These are phyloP conservation scores for Eidolon helvum DNA, from an alignment of 2,113 vertebrate genomes.

Conservation along the genomic window DNA sequence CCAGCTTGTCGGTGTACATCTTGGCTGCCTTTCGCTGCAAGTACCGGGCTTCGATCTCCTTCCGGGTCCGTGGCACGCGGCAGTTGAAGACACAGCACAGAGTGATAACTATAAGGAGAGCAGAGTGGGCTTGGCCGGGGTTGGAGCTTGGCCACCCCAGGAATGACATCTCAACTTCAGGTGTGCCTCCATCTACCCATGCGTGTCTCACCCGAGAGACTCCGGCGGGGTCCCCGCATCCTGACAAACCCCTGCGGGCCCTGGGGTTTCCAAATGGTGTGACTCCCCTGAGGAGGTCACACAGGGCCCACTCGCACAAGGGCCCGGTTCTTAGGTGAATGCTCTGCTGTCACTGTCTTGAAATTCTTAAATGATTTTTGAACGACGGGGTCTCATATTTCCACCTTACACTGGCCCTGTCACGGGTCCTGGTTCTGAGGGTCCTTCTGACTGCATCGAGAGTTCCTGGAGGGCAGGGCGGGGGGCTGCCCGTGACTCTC, in stretches of 20 bases:
- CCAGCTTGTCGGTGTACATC: slow-evolving; percentile 94
- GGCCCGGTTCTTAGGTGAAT: neutral
- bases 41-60: slow-evolving; percentile 96
- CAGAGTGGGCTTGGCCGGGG: neutral
- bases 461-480: neutral
- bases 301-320: rapidly evolving
- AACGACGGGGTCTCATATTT: neutral
- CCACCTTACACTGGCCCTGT: neutral
- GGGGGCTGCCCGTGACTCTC: neutral
- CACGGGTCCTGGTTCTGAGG: neutral
- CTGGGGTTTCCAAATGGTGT: neutral
- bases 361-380: neutral
- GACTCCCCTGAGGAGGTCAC: neutral
- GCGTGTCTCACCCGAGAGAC: neutral
- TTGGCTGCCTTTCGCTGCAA: slow-evolving; percentile 93
- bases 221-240: neutral
- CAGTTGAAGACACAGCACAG: slow-evolving; percentile 99
- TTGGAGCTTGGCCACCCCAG: neutral
- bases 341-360: neutral
- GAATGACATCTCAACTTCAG: neutral
- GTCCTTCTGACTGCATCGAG: neutral
- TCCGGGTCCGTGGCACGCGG: slow-evolving; percentile 95
- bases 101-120: slow-evolving; percentile 89
- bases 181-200: neutral
- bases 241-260: neutral